Conservation (phyloP, 2,113 vertebrate genomes). For the Canis aureus region DNA sequence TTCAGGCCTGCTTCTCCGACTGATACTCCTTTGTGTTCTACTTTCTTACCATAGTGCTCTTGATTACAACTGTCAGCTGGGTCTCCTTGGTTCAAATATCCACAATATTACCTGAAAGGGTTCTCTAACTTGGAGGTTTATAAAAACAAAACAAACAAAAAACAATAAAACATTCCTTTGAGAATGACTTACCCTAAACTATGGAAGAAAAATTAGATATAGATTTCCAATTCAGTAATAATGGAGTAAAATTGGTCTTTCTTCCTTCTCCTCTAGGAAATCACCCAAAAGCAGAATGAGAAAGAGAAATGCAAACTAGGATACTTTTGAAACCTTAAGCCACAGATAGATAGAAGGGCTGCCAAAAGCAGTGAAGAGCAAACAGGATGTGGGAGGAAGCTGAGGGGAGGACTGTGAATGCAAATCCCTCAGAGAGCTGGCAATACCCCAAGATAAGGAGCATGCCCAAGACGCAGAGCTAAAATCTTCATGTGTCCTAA, state of each 20-base stretch:
- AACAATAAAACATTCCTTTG: neutral
- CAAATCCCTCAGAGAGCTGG: neutral
- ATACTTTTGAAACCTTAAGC: conserved; percentile 5
- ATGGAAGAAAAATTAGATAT: conserved; percentile 4
- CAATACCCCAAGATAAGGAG: neutral
- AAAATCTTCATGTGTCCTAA: neutral
- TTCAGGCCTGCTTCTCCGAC: neutral
- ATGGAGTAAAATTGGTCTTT: neutral
- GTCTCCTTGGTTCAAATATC: neutral
- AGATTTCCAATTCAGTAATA: conserved; percentile 38
- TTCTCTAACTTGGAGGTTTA: conserved; percentile 24
- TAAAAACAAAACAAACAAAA: conserved; percentile 22
- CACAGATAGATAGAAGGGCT: conserved; percentile 1
- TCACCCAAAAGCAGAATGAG: conserved; percentile 37
- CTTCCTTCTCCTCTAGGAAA: conserved; percentile 21
- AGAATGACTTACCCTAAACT: conserved; percentile 19
- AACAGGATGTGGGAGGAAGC: neutral
- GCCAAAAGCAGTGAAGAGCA: conserved; percentile 29
- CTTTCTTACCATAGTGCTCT: neutral
- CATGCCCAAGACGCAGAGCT: neutral
- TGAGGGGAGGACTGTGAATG: neutral
- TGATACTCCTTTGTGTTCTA: neutral
- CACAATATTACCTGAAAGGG: neutral
- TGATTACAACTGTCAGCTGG: neutral
- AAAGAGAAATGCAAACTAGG: conserved; percentile 48